These are phyloP conservation scores for Campoplex nolae DNA, from an alignment of 2,888 invertebrate species.

Conservation along the genomic window DNA sequence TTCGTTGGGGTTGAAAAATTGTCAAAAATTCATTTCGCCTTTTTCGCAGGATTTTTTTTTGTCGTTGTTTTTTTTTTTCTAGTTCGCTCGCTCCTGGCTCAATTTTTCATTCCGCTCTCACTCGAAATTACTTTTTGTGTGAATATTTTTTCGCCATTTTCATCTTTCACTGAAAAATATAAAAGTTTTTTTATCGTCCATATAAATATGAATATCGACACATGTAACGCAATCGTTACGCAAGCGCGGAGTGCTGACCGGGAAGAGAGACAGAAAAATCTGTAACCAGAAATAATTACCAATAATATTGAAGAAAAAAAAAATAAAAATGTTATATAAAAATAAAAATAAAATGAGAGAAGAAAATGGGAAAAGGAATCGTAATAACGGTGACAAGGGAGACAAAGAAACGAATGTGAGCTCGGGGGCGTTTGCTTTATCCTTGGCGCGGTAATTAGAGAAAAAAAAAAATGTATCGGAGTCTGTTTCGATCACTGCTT, in stretches of 20 bases:
- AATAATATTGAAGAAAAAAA: constrained; percentile 75
- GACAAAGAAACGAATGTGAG: constrained; percentile 61
- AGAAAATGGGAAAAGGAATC: constrained; percentile 24
- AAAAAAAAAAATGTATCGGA: constrained; percentile 28
- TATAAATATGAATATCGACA: constrained; percentile 41
- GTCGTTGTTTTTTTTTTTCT: background rate
- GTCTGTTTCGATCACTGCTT: constrained; percentile 19
- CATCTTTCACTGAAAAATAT: background rate
- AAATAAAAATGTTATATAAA: too few relatives aligned
- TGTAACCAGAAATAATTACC: constrained; percentile 75
- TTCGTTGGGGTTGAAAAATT: background rate
- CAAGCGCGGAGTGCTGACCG: constrained; percentile 49
- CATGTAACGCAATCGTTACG: constrained; percentile 52
- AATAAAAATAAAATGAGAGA: constrained; percentile 3
- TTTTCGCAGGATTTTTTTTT: background rate
- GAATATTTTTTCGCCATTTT: background rate
- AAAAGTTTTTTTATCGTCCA: background rate
- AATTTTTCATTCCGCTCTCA: background rate
- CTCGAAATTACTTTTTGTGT: background rate
- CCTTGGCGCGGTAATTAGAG: constrained; percentile 58
- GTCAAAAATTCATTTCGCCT: background rate
- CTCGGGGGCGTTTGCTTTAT: constrained; percentile 64
- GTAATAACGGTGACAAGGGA: constrained; percentile 50
- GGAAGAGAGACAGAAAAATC: constrained; percentile 66
- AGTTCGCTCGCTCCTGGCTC: background rate